phyloP scores from a whole-genome alignment of 2,888 invertebrate genomes.

The Pristionchus fissidentatus region DNA sequence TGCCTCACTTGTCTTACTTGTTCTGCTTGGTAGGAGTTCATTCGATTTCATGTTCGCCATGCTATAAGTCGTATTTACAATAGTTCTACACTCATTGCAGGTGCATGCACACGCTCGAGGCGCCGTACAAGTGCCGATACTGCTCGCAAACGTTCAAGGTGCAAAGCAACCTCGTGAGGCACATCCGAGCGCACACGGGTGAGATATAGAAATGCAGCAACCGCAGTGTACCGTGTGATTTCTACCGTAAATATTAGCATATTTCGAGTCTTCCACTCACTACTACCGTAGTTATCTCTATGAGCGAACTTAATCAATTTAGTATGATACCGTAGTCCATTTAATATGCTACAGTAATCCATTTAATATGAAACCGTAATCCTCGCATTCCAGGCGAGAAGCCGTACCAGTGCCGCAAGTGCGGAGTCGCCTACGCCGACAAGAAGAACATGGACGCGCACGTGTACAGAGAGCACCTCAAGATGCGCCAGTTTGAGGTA shows the following conservation, averaged over 20 bases:
- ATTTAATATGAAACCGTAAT: slow-evolving; percentile 18
- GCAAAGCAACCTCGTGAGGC: slow-evolving; percentile 68
- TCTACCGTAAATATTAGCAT: too few relatives aligned
- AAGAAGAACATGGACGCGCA: slow-evolving; percentile 73
- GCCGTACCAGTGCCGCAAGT: slow-evolving; percentile 69
- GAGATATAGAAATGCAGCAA: slow-evolving; percentile 47
- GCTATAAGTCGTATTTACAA: too few relatives aligned
- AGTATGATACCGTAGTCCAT: neutral
- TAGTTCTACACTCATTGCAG: slow-evolving; percentile 47
- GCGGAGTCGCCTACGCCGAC: slow-evolving; percentile 68
- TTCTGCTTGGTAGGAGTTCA: neutral
- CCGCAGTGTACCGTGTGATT: too few relatives aligned
- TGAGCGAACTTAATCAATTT: too few relatives aligned
- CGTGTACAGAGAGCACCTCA: slow-evolving; percentile 54
- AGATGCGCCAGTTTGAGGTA: neutral
- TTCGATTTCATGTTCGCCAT: neutral
- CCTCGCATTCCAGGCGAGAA: slow-evolving; percentile 62
- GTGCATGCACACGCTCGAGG: slow-evolving; percentile 68
- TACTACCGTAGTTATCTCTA: too few relatives aligned
- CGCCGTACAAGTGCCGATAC: slow-evolving; percentile 65
- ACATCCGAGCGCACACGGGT: slow-evolving; percentile 68
- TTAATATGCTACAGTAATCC: neutral
- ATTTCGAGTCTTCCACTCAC: too few relatives aligned
- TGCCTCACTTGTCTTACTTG: neutral
- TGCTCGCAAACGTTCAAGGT: slow-evolving; percentile 68